Conservation (phyloP, 2,888 invertebrate species). For the Acanthosepion esculentum region DNA sequence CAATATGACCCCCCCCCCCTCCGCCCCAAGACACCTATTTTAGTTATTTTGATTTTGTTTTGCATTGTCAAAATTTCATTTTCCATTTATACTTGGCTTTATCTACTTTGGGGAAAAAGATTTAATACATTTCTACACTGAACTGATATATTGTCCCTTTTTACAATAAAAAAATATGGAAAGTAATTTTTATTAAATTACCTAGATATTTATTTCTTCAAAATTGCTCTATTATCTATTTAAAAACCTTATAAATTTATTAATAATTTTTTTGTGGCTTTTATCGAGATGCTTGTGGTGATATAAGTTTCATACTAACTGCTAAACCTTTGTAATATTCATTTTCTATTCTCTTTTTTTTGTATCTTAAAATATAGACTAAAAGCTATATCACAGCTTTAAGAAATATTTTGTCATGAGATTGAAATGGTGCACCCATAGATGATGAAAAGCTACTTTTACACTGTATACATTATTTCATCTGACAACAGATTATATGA, state of each 20-base stretch:
- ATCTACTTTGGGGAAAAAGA: background rate
- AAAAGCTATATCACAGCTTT: background rate
- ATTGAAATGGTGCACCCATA: background rate
- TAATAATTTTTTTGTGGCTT: background rate
- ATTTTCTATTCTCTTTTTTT: background rate
- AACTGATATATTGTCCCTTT: background rate
- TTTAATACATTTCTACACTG: background rate
- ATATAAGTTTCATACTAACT: background rate
- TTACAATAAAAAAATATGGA: too few relatives aligned
- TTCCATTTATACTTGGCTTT: background rate
- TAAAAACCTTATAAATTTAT: too few relatives aligned
- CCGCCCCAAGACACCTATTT: background rate
- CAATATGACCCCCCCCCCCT: background rate
- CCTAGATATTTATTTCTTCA: background rate
- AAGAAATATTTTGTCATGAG: background rate
- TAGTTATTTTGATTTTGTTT: background rate
- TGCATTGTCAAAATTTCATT: background rate
- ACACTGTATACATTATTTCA: background rate
- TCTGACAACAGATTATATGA: too few relatives aligned
- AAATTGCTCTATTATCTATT: background rate
- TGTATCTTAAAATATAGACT: background rate
- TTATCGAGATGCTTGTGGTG: conserved; percentile 1
- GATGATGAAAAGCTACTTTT: background rate
- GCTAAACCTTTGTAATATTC: background rate
- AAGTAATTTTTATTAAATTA: background rate